Evolutionary conservation across 2,888 invertebrate species (phyloP).

Genomic region (Drosophila mettleri): DNA sequence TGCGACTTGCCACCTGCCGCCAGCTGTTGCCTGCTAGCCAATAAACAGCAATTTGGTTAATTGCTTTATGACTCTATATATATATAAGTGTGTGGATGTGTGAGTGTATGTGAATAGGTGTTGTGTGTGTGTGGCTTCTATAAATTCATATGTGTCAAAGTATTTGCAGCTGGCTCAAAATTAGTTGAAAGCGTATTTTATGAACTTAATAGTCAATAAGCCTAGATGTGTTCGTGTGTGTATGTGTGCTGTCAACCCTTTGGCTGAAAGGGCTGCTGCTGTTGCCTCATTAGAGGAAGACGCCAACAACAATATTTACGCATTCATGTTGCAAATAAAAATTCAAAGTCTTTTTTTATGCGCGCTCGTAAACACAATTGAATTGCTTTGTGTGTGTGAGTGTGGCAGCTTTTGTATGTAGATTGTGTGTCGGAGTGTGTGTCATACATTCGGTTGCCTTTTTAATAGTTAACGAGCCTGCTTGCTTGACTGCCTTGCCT

Average conservation of each 20-base stretch:
- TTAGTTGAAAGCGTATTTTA: conserved; percentile 62
- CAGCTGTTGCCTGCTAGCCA: conserved; percentile 61
- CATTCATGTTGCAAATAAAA: conserved; percentile 75
- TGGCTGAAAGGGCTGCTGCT: conserved; percentile 24
- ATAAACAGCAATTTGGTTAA: conserved; percentile 74
- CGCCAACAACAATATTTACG: conserved; percentile 45
- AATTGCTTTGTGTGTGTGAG: conserved; percentile 60
- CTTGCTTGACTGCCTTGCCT: conserved; percentile 21
- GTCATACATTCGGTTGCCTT: conserved; percentile 48
- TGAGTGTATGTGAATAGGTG: conserved; percentile 6
- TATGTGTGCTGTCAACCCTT: conserved; percentile 54
- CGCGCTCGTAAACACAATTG: conserved; percentile 82
- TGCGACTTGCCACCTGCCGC: conserved; percentile 53
- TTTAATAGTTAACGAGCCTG: conserved; percentile 78
- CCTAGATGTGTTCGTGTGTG: conserved; percentile 28
- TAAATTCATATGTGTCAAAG: conserved; percentile 66
- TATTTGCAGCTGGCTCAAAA: conserved; percentile 60
- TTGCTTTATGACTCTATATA: conserved; percentile 60
- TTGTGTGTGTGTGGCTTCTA: conserved; percentile 25
- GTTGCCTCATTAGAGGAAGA: conserved; percentile 66
- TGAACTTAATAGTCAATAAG: conserved; percentile 73
- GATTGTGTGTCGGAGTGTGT: conserved; percentile 23
- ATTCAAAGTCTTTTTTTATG: conserved; percentile 82
- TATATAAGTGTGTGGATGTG: conserved; percentile 15
- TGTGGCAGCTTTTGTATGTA: conserved; percentile 30